Percentiles rank a stretch among this genome's conserved stretches.
Evolutionary conservation across 1,140 invertebrate genomes (phyloP).

Genomic region (Oryctes rhinoceros): DNA sequence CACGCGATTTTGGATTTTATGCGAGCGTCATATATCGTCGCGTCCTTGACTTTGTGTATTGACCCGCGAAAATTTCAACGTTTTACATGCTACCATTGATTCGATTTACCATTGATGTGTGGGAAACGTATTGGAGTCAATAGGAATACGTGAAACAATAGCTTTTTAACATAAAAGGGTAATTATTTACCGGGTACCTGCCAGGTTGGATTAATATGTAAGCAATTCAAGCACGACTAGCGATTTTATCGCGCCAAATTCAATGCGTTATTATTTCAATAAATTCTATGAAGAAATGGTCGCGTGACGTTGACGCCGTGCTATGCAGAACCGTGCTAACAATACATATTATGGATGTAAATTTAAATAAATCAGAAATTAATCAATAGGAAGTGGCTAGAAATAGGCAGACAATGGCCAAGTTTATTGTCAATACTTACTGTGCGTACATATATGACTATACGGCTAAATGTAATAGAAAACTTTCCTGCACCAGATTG

Average conservation of each 20-base stretch:
- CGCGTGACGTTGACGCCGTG: neutral
- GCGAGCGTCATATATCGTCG: neutral
- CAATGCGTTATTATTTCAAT: conserved; percentile 28
- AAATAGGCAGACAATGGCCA: neutral
- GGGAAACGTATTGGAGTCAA: neutral
- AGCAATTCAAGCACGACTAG: conserved; percentile 30
- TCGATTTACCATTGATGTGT: conserved; percentile 19
- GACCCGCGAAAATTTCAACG: conserved; percentile 23
- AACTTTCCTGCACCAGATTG: no score
- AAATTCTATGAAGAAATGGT: conserved; percentile 29
- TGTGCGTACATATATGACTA: no score
- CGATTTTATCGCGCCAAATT: conserved; percentile 28
- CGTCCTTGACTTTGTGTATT: conserved; percentile 32
- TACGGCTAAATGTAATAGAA: no score
- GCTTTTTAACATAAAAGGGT: conserved; percentile 28
- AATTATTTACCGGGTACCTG: conserved; percentile 26
- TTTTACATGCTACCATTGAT: conserved; percentile 32
- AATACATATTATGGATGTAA: conserved; percentile 1
- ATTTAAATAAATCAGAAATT: conserved; percentile 1
- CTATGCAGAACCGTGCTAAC: neutral
- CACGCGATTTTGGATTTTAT: conserved; percentile 23
- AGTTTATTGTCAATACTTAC: neutral
- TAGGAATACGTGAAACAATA: conserved; percentile 16
- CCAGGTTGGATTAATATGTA: conserved; percentile 36
- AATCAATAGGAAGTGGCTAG: conserved; percentile 12